These are phyloP conservation scores for Daboia siamensis DNA, from an alignment of 2,113 vertebrate genomes.

Conservation along the genomic window DNA sequence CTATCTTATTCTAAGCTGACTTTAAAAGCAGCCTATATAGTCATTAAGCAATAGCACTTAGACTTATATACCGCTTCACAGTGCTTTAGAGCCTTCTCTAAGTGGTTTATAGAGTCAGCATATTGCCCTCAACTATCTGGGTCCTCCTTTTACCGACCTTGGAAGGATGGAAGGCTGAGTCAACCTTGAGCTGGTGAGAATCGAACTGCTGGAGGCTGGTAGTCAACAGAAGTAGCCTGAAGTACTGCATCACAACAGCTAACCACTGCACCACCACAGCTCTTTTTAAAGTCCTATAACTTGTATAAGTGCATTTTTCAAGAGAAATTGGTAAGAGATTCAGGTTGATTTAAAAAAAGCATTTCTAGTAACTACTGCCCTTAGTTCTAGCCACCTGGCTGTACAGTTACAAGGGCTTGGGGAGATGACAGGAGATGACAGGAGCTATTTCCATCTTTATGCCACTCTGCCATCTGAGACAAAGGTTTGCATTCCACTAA, in stretches of 20 bases:
- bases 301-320: neutral
- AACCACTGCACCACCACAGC: too few species aligned
- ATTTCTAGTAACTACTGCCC: neutral
- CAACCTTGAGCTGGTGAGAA: too few species aligned
- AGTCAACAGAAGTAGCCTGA: too few species aligned
- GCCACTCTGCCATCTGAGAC: neutral
- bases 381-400: neutral
- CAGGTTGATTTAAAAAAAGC: neutral
- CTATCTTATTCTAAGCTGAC: neutral
- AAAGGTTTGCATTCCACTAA: neutral
- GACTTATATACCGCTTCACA: too few species aligned
- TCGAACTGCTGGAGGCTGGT: too few species aligned
- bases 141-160: too few species aligned
- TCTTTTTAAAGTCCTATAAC: neutral
- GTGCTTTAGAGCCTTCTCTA: too few species aligned
- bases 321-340: neutral
- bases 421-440: neutral
- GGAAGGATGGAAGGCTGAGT: too few species aligned
- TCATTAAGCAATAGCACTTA: neutral
- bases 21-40: neutral
- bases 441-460: neutral
- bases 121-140: too few species aligned
- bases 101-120: too few species aligned
- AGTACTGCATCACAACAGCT: too few species aligned
- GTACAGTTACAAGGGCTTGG: neutral